Base-by-base conservation (phyloP, 2,797 vertebrate species). In the Petrocephalus sullivani region DNA sequence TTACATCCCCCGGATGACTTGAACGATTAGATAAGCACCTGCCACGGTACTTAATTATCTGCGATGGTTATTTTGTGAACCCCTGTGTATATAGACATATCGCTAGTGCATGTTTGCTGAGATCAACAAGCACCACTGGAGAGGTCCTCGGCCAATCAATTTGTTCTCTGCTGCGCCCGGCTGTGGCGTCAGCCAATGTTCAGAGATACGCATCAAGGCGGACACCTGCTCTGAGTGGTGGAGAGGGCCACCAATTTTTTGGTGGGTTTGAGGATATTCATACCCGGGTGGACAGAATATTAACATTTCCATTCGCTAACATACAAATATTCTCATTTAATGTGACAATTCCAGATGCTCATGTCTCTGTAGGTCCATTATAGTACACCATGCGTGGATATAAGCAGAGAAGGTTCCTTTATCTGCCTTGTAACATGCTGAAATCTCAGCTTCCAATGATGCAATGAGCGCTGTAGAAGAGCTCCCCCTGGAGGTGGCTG, bases 61-160 rank as follows among this genome's bases (percentile, higher is more conserved):
- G 16, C 84, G 56, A 86, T 33, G 5, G 84, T 60, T 60, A 60
- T 86, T 86, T 58, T 60, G 53, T 7, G 53, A 86, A 58, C 21
- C 21, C 82, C 56, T 37, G 56, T 33, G 57, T 87, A 87, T n/a
- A 87, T n/a, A 64, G 33, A 86, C n/a, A 87, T 61, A 87, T 46
- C 46, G 9, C 57, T 46, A 8, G 37, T 37, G 41, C 1, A 7
- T 87, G n/a, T 49, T 87, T 87, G 41, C 10, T 64, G 58, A 87
- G 41, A 64, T 37, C 14, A 61, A 87, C n/a, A 64, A 1, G 58
- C n/a, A 21, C 58, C 16, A 46, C 37, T 19, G 23, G 51, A 23
- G 37, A 64, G 85, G 4, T n/a, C 16, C 37, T 21, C n/a, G 10
- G 41, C 28, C 85, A 56, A 58, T 33, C 19, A 57, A 9, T 58